Evolutionary conservation across 2,888 invertebrate genomes (phyloP).

Genomic region (Strigamia maritima): DNA sequence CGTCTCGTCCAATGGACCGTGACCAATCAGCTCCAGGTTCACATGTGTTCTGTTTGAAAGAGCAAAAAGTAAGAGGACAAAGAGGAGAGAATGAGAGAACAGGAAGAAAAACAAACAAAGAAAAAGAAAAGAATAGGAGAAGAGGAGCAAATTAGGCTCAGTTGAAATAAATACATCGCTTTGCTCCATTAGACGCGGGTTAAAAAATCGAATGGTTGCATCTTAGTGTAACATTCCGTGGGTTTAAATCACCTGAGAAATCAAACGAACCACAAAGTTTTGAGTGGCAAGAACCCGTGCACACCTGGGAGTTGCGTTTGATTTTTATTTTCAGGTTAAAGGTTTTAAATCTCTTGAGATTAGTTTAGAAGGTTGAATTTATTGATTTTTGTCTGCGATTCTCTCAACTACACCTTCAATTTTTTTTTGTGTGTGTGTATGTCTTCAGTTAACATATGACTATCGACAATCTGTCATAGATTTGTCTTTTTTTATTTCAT

Average conservation of each 20-base stretch:
- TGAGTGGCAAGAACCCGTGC: constrained; percentile 35
- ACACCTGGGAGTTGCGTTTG: constrained; percentile 1
- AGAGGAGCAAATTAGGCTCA: constrained; percentile 35
- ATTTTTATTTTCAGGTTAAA: constrained; percentile 22
- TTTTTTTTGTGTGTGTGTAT: constrained; percentile 7
- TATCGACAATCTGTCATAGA: constrained; percentile 30
- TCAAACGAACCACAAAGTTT: constrained; percentile 31
- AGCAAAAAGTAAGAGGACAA: constrained; percentile 9
- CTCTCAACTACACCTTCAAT: constrained; percentile 17
- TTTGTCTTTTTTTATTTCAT: constrained; percentile 10
- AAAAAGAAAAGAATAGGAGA: background rate
- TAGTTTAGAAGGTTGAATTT: background rate
- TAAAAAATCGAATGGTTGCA: constrained; percentile 12
- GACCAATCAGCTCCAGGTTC: constrained; percentile 32
- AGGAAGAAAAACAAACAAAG: constrained; percentile 8
- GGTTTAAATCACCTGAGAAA: constrained; percentile 36
- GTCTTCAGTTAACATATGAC: constrained; percentile 28
- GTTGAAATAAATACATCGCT: constrained; percentile 37
- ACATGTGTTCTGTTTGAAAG: constrained; percentile 26
- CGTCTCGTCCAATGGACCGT: constrained; percentile 27
- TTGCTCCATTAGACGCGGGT: constrained; percentile 36
- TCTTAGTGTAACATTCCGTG: background rate
- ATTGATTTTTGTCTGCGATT: constrained; percentile 12
- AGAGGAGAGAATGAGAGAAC: background rate
- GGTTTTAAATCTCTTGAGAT: constrained; percentile 25